Base-by-base conservation (phyloP, 2,888 invertebrate species). In the Ganaspis brasiliensis region DNA sequence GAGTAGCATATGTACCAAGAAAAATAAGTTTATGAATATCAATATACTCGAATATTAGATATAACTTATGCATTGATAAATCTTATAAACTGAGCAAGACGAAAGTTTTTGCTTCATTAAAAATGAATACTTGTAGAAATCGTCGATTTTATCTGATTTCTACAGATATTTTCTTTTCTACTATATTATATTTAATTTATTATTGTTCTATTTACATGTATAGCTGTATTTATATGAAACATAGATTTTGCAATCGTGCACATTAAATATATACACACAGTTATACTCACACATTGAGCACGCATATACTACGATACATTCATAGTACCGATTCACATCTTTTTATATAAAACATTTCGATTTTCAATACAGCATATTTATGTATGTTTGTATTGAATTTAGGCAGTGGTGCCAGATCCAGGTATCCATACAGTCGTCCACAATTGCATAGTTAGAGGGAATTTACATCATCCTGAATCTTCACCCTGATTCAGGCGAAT, bases 141-240 rank as follows among this genome's bases (percentile, higher is more conserved):
- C 40, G 40, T n/a, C n/a, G 12, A 49, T 49, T 49, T 49, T 14
- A 14, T 16, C 49, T 16, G 49, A 10, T 49, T 10, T 49, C 4
- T 12, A 16, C 2, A 16, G 49, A 49, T 1, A 16, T 49, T 16
- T 49, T 16, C 2, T 49, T 14, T 2, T 31, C 31, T 31, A 31
- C 31, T 6, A 31, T 40, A 14, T 40, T 40, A 31, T 31, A 49
- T 49, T 2, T 16, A 49, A 49, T 14, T 49, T 14, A 49, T 49
- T 49, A 49, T n/a, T 49, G 49, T 49, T n/a, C n/a, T 49, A 49
- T 49, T 49, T 49, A 49, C 49, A 49, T 16, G 14, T 49, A 49
- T 49, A 49, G 16, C 49, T 14, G 31, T 49, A 49, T 49, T 49
- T 49, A 49, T 49, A 49, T 14, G 40, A 14, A 49, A 49, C 49